Conservation (phyloP, 2,797 vertebrate genomes). For the Anguilla pacifica region DNA sequence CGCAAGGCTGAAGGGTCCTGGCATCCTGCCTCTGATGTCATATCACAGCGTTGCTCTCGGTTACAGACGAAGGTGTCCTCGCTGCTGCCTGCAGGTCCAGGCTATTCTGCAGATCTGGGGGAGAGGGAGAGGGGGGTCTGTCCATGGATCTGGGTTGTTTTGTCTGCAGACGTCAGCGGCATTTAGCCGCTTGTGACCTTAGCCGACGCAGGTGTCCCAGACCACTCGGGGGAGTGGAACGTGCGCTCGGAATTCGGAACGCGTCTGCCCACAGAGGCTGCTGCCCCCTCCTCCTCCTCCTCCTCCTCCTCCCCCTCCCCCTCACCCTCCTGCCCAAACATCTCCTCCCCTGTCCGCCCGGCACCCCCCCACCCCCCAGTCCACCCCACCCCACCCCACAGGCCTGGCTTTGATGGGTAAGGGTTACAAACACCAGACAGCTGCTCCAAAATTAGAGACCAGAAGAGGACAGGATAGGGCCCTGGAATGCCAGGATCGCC, state of each 20-base stretch:
- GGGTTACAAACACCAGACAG: slow-evolving; percentile 69
- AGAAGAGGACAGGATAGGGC: slow-evolving; percentile 65
- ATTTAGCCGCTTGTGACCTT: background rate
- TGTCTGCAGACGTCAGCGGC: background rate
- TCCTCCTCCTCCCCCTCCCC: background rate
- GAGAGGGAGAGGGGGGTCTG: background rate
- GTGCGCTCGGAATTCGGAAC: slow-evolving; percentile 41
- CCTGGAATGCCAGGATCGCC: slow-evolving; percentile 73
- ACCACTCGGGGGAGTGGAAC: slow-evolving; percentile 46
- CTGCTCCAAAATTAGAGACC: slow-evolving; percentile 80
- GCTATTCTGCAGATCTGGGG: background rate
- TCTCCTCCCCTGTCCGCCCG: background rate
- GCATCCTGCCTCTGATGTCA: background rate
- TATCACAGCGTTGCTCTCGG: background rate
- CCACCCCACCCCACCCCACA: slow-evolving; percentile 25
- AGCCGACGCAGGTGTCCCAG: background rate
- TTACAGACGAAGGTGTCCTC: background rate
- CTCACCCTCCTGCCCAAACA: background rate
- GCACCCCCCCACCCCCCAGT: background rate
- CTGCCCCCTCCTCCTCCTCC: background rate
- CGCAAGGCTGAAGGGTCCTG: background rate
- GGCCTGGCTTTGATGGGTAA: slow-evolving; percentile 67
- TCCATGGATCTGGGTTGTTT: background rate
- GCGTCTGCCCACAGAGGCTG: slow-evolving; percentile 37
- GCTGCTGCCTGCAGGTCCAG: background rate